phyloP scores from a whole-genome alignment of 2,888 invertebrate genomes.

The Biston betularia region DNA sequence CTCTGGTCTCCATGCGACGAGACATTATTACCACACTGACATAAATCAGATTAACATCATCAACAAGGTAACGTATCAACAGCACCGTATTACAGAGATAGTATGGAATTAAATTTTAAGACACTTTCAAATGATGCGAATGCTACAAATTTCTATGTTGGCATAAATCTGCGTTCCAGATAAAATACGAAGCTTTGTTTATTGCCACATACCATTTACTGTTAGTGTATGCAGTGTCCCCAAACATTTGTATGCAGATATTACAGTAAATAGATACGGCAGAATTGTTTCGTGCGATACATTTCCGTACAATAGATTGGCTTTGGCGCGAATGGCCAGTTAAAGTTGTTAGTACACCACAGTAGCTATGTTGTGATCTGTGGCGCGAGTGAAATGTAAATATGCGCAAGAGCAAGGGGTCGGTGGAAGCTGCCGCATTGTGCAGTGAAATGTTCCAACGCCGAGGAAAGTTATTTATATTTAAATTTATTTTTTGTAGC shows the following conservation, averaged over 20 bases:
- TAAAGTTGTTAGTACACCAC: conserved; percentile 44
- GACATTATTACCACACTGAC: too few species aligned
- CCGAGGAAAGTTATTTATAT: conserved; percentile 7
- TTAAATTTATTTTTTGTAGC: too few species aligned
- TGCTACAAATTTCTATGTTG: conserved; percentile 27
- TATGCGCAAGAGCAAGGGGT: conserved; percentile 65
- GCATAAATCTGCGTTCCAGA: conserved; percentile 41
- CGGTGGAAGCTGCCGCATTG: conserved; percentile 62
- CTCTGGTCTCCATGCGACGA: too few species aligned
- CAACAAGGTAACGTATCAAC: background rate
- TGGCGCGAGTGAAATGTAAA: conserved; percentile 66
- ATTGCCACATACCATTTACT: conserved; percentile 44
- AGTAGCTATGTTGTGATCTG: conserved; percentile 37
- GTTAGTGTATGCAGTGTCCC: conserved; percentile 56
- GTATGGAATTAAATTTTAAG: conserved; percentile 2
- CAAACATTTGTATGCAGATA: conserved; percentile 80
- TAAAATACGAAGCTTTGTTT: conserved; percentile 46
- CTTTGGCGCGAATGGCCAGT: conserved; percentile 66
- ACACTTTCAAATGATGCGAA: conserved; percentile 23
- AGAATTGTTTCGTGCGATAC: conserved; percentile 77
- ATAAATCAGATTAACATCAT: too few species aligned
- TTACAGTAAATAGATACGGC: conserved; percentile 65
- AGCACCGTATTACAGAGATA: too few species aligned
- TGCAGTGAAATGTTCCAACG: conserved; percentile 35
- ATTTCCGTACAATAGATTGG: conserved; percentile 82